Conservation (phyloP, 2,888 invertebrate species). For the Nomada fabriciana region DNA sequence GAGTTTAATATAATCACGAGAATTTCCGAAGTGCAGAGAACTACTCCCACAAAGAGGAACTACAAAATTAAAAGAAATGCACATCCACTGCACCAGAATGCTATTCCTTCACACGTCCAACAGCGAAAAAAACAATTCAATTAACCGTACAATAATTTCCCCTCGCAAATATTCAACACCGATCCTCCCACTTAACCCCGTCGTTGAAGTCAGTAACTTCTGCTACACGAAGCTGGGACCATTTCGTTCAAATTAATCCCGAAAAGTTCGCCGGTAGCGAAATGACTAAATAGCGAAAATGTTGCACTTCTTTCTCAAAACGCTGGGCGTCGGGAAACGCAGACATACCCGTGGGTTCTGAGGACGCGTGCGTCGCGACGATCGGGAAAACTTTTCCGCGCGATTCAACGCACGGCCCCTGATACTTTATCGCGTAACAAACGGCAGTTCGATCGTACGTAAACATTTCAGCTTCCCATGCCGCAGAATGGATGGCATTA, state of each 20-base stretch:
- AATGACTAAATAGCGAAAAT: conserved; percentile 28
- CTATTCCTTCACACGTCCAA: no score
- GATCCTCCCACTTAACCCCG: neutral
- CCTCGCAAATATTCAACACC: neutral
- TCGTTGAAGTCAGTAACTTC: conserved; percentile 4
- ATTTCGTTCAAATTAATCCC: conserved; percentile 2
- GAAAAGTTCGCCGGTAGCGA: neutral
- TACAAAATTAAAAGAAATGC: no score
- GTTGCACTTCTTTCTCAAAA: neutral
- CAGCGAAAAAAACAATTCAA: neutral
- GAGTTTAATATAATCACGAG: no score
- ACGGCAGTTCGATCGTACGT: conserved; percentile 71
- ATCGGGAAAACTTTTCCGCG: conserved; percentile 44
- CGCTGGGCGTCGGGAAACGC: conserved; percentile 12
- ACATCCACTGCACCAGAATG: no score
- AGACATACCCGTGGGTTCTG: conserved; percentile 41
- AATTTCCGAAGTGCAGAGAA: no score
- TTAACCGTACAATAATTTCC: neutral
- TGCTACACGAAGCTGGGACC: neutral
- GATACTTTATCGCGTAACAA: conserved; percentile 73
- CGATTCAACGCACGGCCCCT: conserved; percentile 15
- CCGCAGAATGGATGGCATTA: conserved; percentile 68
- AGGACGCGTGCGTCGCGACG: conserved; percentile 24
- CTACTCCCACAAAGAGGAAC: no score
- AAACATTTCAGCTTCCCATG: conserved; percentile 68